These are phyloP conservation scores for Cordilura impudica DNA, from an alignment of 2,888 invertebrate species.

Conservation along the genomic window DNA sequence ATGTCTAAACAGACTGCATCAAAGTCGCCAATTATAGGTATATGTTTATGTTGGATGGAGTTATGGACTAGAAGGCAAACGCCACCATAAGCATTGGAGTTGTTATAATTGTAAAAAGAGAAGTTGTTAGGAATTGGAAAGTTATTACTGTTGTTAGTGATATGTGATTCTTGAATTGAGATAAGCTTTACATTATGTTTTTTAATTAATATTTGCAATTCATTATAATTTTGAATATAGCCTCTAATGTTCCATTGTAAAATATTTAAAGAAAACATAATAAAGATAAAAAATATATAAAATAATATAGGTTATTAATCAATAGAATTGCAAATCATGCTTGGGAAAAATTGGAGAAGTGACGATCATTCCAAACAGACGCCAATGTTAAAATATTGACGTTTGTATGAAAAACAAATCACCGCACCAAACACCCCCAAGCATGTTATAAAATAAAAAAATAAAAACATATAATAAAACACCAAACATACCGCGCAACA, in stretches of 20 bases:
- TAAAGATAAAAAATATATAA: neutral
- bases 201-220: too few relatives aligned
- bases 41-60: slow-evolving; percentile 5
- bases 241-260: too few relatives aligned
- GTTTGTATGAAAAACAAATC: neutral
- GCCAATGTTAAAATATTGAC: neutral
- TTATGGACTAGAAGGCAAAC: slow-evolving; percentile 24
- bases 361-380: too few relatives aligned
- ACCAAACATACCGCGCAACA: neutral
- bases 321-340: neutral
- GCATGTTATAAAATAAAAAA: too few relatives aligned
- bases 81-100: slow-evolving; percentile 2
- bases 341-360: too few relatives aligned
- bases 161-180: slow-evolving; percentile 10
- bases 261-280: too few relatives aligned
- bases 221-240: too few relatives aligned
- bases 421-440: too few relatives aligned
- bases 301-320: neutral
- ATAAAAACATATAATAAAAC: too few relatives aligned
- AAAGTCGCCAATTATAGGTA: slow-evolving; percentile 1
- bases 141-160: slow-evolving; percentile 38
- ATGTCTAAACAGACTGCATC: neutral
- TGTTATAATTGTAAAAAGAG: neutral
- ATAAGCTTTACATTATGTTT: too few relatives aligned
- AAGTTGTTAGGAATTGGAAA: neutral